These are phyloP conservation scores for Selene dorsalis DNA, from an alignment of 2,797 vertebrate genomes.

Conservation along the genomic window DNA sequence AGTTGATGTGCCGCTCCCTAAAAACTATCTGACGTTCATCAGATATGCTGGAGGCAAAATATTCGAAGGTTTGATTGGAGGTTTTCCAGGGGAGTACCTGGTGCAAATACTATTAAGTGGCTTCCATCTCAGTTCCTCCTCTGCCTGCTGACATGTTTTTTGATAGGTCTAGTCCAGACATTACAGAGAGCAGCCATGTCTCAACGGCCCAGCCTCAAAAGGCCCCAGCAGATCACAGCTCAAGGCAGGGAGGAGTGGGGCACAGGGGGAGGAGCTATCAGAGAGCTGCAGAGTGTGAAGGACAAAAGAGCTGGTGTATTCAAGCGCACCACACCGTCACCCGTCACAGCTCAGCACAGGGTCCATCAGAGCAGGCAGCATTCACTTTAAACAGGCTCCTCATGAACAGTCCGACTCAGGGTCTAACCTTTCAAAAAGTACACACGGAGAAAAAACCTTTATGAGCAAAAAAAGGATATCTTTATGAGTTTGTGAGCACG, in stretches of 20 bases:
- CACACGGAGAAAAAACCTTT: constrained; percentile 49
- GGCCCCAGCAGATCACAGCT: constrained; percentile 84
- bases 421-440: constrained; percentile 63
- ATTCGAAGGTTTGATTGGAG: constrained; percentile 50
- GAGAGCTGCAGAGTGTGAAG: constrained; percentile 88
- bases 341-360: constrained; percentile 86
- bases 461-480: constrained; percentile 10
- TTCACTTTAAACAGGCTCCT: constrained; percentile 81
- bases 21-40: constrained; percentile 34
- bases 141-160: constrained; percentile 72
- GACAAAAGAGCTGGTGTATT: constrained; percentile 88
- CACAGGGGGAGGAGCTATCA: constrained; percentile 87
- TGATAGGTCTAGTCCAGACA: constrained; percentile 79
- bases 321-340: constrained; percentile 84
- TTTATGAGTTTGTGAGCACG: constrained; percentile 28
- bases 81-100: constrained; percentile 49
- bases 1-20: constrained; percentile 8
- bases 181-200: constrained; percentile 81
- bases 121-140: constrained; percentile 67
- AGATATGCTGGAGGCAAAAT: constrained; percentile 49
- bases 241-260: constrained; percentile 84
- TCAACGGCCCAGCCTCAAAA: constrained; percentile 79
- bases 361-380: constrained; percentile 84
- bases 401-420: constrained; percentile 70
- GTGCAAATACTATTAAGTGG: constrained; percentile 68